A percentile compares a stretch with the other conserved stretches of the same genome.
phyloP scores from a whole-genome alignment of 2,797 vertebrate genomes.

The Coendou prehensilis region DNA sequence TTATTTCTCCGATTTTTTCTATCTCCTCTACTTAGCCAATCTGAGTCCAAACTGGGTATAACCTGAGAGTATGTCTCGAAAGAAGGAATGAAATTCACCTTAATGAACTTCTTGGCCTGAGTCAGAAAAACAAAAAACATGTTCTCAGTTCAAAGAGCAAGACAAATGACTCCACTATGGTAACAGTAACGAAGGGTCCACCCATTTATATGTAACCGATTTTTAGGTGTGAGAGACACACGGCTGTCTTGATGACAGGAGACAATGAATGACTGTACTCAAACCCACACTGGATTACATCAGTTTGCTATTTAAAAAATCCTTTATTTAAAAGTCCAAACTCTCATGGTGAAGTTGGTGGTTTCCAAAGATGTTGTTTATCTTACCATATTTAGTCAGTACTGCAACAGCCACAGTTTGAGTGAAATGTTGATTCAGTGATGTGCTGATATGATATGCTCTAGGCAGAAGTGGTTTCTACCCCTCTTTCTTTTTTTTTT shows the following conservation, averaged over 20 bases:
- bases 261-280: background rate
- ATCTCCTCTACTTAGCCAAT: background rate
- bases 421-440: background rate
- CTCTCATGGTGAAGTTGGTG: background rate
- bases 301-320: background rate
- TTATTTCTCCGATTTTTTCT: constrained; percentile 7
- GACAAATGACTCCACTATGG: constrained; percentile 38
- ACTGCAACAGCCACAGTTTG: background rate
- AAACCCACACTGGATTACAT: background rate
- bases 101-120: constrained; percentile 37
- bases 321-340: background rate
- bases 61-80: background rate
- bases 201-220: constrained; percentile 27
- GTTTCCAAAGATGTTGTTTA: constrained; percentile 5
- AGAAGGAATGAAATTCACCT: background rate
- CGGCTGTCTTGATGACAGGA: background rate
- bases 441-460: background rate
- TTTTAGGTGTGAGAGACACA: constrained; percentile 8
- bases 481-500: no score
- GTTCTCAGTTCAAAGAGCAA: constrained; percentile 52
- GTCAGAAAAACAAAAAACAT: background rate
- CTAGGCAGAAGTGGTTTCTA: background rate
- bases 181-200: constrained; percentile 39
- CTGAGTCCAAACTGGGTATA: background rate
- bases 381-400: background rate